phyloP scores from a whole-genome alignment of 1,140 invertebrate species.

The Hestina assimilis region DNA sequence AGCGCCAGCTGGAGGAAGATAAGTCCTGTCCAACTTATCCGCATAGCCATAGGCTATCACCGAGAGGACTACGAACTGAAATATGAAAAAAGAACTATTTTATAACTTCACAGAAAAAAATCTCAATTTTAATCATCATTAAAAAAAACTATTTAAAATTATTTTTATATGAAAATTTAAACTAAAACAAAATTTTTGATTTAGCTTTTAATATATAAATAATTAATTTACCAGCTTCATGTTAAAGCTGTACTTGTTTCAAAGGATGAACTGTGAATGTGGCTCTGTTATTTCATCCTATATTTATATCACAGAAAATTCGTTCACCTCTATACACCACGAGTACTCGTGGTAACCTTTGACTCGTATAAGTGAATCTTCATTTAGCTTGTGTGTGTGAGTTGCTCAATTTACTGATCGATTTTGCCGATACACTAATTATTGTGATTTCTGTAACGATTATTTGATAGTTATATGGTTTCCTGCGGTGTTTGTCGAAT shows the following conservation, averaged over 20 bases:
- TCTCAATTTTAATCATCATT: too few relatives aligned
- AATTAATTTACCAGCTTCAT: constrained; percentile 68
- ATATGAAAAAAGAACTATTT: constrained; percentile 29
- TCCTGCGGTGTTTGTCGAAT: background rate
- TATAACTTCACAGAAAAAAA: too few relatives aligned
- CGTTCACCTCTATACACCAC: constrained; percentile 55
- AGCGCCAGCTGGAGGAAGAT: constrained; percentile 80
- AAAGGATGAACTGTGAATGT: constrained; percentile 56
- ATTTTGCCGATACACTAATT: constrained; percentile 65
- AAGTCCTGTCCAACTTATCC: constrained; percentile 80
- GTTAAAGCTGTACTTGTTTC: constrained; percentile 47
- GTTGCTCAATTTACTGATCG: constrained; percentile 58
- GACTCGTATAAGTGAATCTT: constrained; percentile 53
- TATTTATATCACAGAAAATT: constrained; percentile 73
- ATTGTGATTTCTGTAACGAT: constrained; percentile 33
- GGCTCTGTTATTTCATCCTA: constrained; percentile 43
- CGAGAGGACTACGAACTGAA: constrained; percentile 64
- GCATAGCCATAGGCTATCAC: constrained; percentile 61
- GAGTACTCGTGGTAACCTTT: constrained; percentile 57
- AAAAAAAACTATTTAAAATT: background rate
- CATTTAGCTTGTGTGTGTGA: constrained; percentile 40
- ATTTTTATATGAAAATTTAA: background rate
- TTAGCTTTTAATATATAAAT: background rate
- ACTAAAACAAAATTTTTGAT: background rate
- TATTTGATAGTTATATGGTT: background rate